Evolutionary conservation across 2,888 invertebrate genomes (phyloP).

Genomic region (Pedicia rivosa): DNA sequence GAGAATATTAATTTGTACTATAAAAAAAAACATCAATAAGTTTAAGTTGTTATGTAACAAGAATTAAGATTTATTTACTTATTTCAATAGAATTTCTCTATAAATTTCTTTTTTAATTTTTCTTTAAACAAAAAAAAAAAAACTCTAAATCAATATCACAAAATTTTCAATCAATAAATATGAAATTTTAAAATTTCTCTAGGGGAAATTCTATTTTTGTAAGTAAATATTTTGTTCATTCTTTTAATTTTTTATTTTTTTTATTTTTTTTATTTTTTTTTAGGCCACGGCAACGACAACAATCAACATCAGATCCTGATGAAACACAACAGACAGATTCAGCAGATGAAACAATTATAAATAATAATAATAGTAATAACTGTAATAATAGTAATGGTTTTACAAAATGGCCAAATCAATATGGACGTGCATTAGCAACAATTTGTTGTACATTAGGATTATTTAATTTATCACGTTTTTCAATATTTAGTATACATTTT

Average conservation of each 20-base stretch:
- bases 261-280: background rate
- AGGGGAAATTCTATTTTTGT: background rate
- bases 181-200: no score
- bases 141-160: no score
- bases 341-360: background rate
- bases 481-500: constrained; percentile 71
- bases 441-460: constrained; percentile 75
- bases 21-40: no score
- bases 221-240: no score
- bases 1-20: no score
- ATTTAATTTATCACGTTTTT: constrained; percentile 77
- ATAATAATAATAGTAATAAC: background rate
- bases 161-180: no score
- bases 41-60: no score
- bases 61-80: no score
- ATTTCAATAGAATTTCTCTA: no score
- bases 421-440: constrained; percentile 66
- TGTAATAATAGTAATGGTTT: constrained; percentile 15
- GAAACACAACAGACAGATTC: background rate
- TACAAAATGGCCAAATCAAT: constrained; percentile 44
- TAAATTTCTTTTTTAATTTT: no score
- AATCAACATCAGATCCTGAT: constrained; percentile 12
- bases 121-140: no score
- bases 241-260: no score
- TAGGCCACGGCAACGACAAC: constrained; percentile 1